Evolutionary conservation across 2,797 vertebrate species (phyloP).

Genomic region (Enoplosus armatus): DNA sequence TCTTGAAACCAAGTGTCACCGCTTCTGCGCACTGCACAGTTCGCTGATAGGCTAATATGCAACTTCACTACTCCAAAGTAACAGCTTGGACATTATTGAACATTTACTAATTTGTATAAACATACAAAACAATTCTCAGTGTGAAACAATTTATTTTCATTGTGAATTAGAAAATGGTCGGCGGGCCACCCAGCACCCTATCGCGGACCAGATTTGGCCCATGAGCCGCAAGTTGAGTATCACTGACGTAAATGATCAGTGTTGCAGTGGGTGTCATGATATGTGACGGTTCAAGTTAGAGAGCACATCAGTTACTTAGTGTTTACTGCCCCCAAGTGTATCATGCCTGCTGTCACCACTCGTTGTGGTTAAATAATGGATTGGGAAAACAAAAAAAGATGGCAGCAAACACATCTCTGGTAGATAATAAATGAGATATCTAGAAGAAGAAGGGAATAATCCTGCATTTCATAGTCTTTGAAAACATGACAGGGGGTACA

Average conservation of each 20-base stretch:
- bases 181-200: too few relatives aligned
- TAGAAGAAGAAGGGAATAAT: neutral
- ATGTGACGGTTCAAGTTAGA: neutral
- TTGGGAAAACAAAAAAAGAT: neutral
- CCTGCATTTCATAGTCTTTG: neutral
- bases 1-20: too few relatives aligned
- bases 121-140: too few relatives aligned
- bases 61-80: too few relatives aligned
- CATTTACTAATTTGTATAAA: too few relatives aligned
- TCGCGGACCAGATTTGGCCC: too few relatives aligned
- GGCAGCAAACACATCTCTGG: neutral
- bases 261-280: neutral
- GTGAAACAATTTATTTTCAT: too few relatives aligned
- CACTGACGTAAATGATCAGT: neutral
- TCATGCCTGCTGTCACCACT: constrained; percentile 7
- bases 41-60: too few relatives aligned
- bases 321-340: constrained; percentile 45
- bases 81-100: too few relatives aligned
- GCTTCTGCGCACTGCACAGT: too few relatives aligned
- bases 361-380: neutral
- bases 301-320: neutral
- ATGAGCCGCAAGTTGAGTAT: too few relatives aligned
- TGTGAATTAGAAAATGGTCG: too few relatives aligned
- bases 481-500: neutral
- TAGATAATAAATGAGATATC: neutral